Base-by-base conservation (phyloP, 2,888 invertebrate species). In the Odontomyia ornata region DNA sequence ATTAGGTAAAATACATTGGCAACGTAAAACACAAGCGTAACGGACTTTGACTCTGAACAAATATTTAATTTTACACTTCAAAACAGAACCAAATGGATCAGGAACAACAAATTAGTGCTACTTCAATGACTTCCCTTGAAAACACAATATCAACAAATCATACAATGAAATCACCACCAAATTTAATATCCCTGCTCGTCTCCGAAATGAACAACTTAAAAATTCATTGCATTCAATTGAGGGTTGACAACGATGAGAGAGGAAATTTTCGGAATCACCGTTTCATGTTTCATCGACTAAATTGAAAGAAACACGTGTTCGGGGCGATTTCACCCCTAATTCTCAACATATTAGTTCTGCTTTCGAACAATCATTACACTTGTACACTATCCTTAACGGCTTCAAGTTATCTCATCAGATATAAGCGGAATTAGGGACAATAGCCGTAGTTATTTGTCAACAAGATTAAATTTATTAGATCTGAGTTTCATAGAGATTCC, bases 371-470 rank as follows among this genome's bases (percentile, higher is more conserved):
- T n/a, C 28, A 5, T n/a, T 47, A 73, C 73, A 73, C 73, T 73
- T 73, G 60, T 60, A 7, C 23, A 18, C 9, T 18, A 18, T 67
- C 9, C 23, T n/a, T 15, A 52, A 5, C 25, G 15, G 1, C 25
- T n/a, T 67, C 11, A 2, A 9, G n/a, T 72, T 23, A 56, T 36
- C 60, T 13, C 36, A 30, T 23, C 36, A 73, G n/a, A 21, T 46
- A 52, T 57, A 57, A 15, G 30, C 21, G 36, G 69, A 23, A 47
- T 69, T 69, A 69, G 27, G n/a, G 11, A 15, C 43, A 69, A 69
- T 69, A 69, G 69, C 47, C 69, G 47, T 69, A 69, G 46, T 25
- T 60, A 73, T 73, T 73, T 73, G 73, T 73, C 73, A 73, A 73
- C 73, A 57, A 30, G 21, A 73, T 36, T 73, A 60, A 73, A 57